Base-by-base conservation (phyloP, 2,888 invertebrate species). In the Nineta flava region DNA sequence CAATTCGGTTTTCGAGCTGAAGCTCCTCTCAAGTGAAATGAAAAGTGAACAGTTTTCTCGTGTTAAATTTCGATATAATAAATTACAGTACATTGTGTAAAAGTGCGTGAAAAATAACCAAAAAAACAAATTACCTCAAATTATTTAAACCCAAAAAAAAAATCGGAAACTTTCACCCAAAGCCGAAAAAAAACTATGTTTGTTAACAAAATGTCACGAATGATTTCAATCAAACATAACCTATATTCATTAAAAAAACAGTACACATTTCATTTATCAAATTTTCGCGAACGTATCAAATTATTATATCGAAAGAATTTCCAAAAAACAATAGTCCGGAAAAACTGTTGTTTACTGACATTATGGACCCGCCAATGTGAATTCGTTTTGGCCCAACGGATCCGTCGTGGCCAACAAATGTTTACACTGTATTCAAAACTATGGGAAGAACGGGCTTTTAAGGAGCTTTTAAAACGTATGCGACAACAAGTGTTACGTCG, bases 331-430 rank as follows among this genome's bases (percentile, higher is more conserved):
- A 38, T 5, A n/a, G 12, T 9, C 1, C 38, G 15, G 3, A 38
- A 38, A 38, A 38, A 38, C 12, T n/a, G 38, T 38, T 13, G 15
- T 50, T 68, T 74, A 2, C 62, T 76, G 41, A 68, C 68, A 54
- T 64, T 72, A 50, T 76, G 75, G 73, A 64, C 68, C 6, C 69
- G 69, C 55, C 74, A 75, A 54, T 74, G 72, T 55, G 74, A 74
- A 61, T 74, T 71, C 55, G 72, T 75, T 42, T 53, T 73, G 13
- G 81, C 79, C 1, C 79, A 80, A 57, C 69, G 77, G 34, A 64
- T 80, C 1, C 66, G 78, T 49, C 70, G 79, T 45, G 70, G 74
- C n/a, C 73, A 79, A 53, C 80, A 81, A 59, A 70, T 81, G 61
- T 70, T 79, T 56, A 71, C 70, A 49, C 65, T 80, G 48, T 81